Base-by-base conservation (phyloP, 2,797 vertebrate species). In the Bradypodion pumilum region DNA sequence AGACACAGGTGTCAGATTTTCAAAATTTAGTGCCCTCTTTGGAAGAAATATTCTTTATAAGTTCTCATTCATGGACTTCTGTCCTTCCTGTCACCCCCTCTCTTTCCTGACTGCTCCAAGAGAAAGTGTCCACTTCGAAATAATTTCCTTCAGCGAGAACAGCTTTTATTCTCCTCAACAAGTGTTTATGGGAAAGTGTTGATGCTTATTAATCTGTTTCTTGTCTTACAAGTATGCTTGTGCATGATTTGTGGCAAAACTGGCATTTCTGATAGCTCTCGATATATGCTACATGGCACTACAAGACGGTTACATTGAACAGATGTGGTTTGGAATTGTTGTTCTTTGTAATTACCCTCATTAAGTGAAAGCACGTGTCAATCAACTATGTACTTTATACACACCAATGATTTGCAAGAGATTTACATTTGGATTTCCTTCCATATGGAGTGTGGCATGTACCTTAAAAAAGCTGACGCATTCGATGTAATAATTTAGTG, bases 311-410 rank as follows among this genome's bases (percentile, higher is more conserved):
- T 97, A 98, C 96, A 97, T 93, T 98, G 97, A 98, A 94, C 98
- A 99, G 98, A 98, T 97, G 97, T 96, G 96, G 94, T 96, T 95
- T 94, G 94, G 95, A 96, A 95, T 97, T 99, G 98, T 99, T 99
- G 97, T 98, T 97, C 96, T 98, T 97, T 92, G 97, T 98, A 99
- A 99, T 99, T 98, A 97, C 97, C 97, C 92, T 98, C 97, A 98
- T 99, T 99, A 98, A 97, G 96, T 96, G 96, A 97, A 98, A 98
- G 97, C 97, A 97, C 96, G 96, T 98, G 98, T 96, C 98, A 99
- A 98, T 99, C 98, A 99, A 97, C 96, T 93, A 89, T 91, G 94
- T 95, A 95, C 97, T 96, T 96, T 96, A 97, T 97, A 95, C 95
- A 96, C 82, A 96, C 95, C 91, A 93, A 90, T 92, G 90, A 92